These are phyloP conservation scores for Coecobrya sp. DNA, from an alignment of 2,888 invertebrate genomes.

Conservation along the genomic window DNA sequence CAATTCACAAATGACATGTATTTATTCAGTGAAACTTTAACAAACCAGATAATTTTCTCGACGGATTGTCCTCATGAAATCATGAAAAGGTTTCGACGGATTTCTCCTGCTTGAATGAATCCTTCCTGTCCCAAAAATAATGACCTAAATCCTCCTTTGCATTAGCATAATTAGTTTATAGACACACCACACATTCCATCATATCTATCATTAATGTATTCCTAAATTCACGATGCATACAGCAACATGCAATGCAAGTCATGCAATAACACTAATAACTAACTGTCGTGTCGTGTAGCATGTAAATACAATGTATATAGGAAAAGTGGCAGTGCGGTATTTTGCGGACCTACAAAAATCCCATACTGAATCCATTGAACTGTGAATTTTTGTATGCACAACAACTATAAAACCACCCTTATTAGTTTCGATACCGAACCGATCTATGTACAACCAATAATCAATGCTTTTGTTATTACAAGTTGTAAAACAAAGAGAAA, in stretches of 20 bases:
- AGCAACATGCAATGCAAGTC: not conserved
- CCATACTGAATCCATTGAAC: conserved; percentile 50
- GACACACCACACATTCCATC: conserved; percentile 25
- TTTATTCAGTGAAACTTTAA: conserved; percentile 78
- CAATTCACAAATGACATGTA: conserved; percentile 40
- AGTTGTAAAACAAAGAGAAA: conserved; percentile 40
- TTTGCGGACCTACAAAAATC: not conserved
- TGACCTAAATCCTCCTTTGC: conserved; percentile 73
- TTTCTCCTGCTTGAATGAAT: conserved; percentile 74
- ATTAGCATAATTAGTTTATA: conserved; percentile 73
- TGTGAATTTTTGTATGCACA: not conserved
- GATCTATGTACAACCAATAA: conserved; percentile 39
- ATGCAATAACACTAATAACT: not conserved
- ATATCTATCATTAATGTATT: not conserved
- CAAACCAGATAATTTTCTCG: conserved; percentile 71
- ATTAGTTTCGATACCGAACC: conserved; percentile 26
- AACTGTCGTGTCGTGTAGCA: not conserved
- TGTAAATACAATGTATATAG: too few relatives aligned
- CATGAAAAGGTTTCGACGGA: conserved; percentile 67
- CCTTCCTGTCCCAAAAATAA: conserved; percentile 79
- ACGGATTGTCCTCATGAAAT: conserved; percentile 38
- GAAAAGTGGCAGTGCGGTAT: too few relatives aligned
- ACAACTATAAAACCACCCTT: conserved; percentile 24
- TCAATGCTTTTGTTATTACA: conserved; percentile 5
- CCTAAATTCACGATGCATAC: not conserved